A percentile compares a stretch with the other conserved stretches of the same genome.
phyloP scores from a whole-genome alignment of 2,888 invertebrate genomes.

The Anagyrus pseudococci region DNA sequence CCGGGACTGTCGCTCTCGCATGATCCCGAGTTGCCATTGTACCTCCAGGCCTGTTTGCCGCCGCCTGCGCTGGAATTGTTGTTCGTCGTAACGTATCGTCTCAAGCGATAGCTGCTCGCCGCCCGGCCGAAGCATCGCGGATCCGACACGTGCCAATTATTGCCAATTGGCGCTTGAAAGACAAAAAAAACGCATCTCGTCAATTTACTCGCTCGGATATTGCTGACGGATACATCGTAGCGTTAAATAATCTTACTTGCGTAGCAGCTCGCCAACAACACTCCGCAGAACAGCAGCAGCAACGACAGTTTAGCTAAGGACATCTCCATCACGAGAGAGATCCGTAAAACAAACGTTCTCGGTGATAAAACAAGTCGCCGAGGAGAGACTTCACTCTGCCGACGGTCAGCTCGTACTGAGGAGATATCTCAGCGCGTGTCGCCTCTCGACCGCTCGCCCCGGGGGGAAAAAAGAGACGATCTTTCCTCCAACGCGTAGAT shows the following conservation, averaged over 20 bases:
- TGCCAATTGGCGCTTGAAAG: no score
- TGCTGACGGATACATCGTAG: constrained; percentile 9
- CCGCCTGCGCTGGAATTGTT: neutral
- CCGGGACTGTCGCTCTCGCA: constrained; percentile 2
- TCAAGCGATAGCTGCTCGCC: neutral
- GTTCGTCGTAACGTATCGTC: neutral
- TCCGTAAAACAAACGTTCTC: no score
- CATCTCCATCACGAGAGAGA: neutral
- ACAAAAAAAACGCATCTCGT: no score
- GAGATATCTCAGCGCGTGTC: no score
- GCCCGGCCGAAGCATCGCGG: neutral
- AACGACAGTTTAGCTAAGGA: neutral
- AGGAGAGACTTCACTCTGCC: no score
- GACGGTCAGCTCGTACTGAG: no score
- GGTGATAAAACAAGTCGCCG: no score
- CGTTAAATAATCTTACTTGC: neutral
- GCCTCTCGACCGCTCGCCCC: no score
- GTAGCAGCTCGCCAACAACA: neutral
- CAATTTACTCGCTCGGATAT: neutral
- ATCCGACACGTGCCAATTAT: no score
- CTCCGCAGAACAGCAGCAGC: neutral
- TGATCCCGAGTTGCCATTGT: constrained; percentile 14
- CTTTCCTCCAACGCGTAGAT: no score
- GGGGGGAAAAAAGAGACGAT: no score
- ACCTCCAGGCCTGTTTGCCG: constrained; percentile 3